Conservation (phyloP, 2,888 invertebrate species). For the Drosophila meridionalis region DNA sequence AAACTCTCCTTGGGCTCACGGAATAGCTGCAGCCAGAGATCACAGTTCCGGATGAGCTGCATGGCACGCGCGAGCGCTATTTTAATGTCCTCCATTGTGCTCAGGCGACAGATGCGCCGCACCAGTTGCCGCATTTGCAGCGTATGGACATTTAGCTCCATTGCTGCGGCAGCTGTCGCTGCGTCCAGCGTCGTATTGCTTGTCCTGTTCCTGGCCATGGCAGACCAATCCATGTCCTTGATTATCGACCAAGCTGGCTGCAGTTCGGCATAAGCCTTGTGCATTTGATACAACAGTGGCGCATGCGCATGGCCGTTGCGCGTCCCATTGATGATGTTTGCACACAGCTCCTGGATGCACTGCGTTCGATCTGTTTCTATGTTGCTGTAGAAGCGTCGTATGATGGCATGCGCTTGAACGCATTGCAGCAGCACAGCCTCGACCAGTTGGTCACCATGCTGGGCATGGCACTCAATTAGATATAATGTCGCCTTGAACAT, state of each 20-base stretch:
- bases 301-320: slow-evolving; percentile 53
- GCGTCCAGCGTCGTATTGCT: slow-evolving; percentile 21
- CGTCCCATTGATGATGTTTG: slow-evolving; percentile 44
- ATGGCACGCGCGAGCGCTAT: slow-evolving; percentile 55
- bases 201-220: slow-evolving; percentile 10
- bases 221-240: slow-evolving; percentile 57
- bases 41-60: slow-evolving; percentile 27
- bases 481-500: slow-evolving; percentile 65
- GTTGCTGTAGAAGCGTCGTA: slow-evolving; percentile 29
- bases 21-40: slow-evolving; percentile 61
- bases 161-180: slow-evolving; percentile 9
- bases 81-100: slow-evolving; percentile 35
- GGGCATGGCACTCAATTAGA: slow-evolving; percentile 55
- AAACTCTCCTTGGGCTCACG: slow-evolving; percentile 52
- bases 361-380: slow-evolving; percentile 25
- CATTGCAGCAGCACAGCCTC: slow-evolving; percentile 37
- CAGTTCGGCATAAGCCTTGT: slow-evolving; percentile 51
- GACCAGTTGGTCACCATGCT: slow-evolving; percentile 51
- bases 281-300: slow-evolving; percentile 51
- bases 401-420: slow-evolving; percentile 22
- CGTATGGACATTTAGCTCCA: slow-evolving; percentile 33
- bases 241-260: slow-evolving; percentile 56
- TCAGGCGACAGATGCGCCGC: slow-evolving; percentile 57
- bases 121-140: slow-evolving; percentile 61
- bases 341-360: slow-evolving; percentile 48